Evolutionary conservation across 2,888 invertebrate genomes (phyloP).

Genomic region (Odiellus spinosus): DNA sequence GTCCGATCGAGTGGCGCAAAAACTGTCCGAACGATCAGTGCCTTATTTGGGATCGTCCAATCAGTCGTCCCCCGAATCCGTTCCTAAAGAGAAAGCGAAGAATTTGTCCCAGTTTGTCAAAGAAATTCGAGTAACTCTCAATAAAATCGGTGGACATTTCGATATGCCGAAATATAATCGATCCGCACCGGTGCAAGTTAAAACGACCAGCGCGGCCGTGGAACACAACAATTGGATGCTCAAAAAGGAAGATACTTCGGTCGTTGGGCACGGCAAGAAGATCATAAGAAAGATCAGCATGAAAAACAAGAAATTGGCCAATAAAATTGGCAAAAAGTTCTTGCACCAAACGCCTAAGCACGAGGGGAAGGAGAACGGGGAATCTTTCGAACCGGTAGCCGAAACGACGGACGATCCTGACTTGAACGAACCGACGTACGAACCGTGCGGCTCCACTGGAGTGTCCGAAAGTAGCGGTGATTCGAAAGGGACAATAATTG

Average conservation of each 20-base stretch:
- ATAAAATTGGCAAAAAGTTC: too few species aligned
- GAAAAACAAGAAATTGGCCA: too few species aligned
- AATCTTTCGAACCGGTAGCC: too few species aligned
- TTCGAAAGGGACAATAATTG: too few species aligned
- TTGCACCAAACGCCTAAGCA: too few species aligned
- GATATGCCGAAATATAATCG: slow-evolving; percentile 4
- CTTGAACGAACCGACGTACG: too few species aligned
- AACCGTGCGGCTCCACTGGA: too few species aligned
- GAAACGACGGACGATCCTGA: too few species aligned
- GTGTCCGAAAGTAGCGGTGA: too few species aligned
- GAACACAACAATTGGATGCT: slow-evolving; percentile 13
- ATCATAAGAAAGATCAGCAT: too few species aligned
- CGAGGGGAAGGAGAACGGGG: too few species aligned
- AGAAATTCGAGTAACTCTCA: slow-evolving; percentile 13
- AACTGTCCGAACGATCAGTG: slow-evolving; percentile 14
- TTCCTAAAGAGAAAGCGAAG: slow-evolving; percentile 8
- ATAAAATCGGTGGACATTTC: slow-evolving; percentile 7
- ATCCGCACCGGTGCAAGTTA: neutral
- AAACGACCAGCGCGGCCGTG: slow-evolving; percentile 5
- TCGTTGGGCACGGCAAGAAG: too few species aligned
- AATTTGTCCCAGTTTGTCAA: slow-evolving; percentile 13
- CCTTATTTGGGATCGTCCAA: slow-evolving; percentile 6
- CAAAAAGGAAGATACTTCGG: slow-evolving; percentile 7
- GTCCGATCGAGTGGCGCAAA: slow-evolving; percentile 14
- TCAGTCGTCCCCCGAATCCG: neutral